Percentiles rank a stretch among this genome's conserved stretches.
phyloP scores from a whole-genome alignment of 2,888 invertebrate species.

The Ophonus ardosiacus region DNA sequence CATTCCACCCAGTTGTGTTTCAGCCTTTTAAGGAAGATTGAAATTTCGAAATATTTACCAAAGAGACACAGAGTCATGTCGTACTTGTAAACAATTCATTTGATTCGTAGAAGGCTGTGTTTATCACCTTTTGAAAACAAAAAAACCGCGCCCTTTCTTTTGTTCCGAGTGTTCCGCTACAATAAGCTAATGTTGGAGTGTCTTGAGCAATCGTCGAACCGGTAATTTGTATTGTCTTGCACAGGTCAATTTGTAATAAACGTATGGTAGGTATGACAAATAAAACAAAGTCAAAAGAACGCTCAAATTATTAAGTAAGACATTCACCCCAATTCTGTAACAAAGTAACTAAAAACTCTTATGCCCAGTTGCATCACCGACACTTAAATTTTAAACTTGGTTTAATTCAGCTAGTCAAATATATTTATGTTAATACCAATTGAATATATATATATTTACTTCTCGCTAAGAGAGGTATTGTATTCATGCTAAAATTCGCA shows the following conservation, averaged over 20 bases:
- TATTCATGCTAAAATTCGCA: too few species aligned
- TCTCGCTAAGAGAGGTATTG: too few species aligned
- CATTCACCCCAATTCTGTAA: too few species aligned
- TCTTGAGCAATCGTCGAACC: conserved; percentile 30
- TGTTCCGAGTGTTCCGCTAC: conserved; percentile 47
- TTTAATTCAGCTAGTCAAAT: too few species aligned
- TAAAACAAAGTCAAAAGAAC: not conserved
- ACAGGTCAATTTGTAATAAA: conserved; percentile 31
- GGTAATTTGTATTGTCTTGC: conserved; percentile 39
- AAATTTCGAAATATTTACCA: conserved; percentile 21
- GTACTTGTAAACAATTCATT: conserved; percentile 29
- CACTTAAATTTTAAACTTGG: too few species aligned
- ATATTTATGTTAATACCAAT: too few species aligned
- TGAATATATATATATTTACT: too few species aligned
- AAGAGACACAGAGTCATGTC: not conserved
- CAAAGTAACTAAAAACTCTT: too few species aligned
- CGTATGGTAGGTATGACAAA: conserved; percentile 6
- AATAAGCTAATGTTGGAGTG: conserved; percentile 45
- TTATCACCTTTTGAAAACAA: conserved; percentile 40
- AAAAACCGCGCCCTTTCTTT: conserved; percentile 53
- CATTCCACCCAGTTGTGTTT: not conserved
- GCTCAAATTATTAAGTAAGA: too few species aligned
- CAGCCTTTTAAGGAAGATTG: not conserved
- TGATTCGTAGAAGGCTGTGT: conserved; percentile 38
- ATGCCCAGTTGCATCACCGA: too few species aligned